Evolutionary conservation across 2,113 vertebrate species (phyloP).

Genomic region (Pogona vitticeps): DNA sequence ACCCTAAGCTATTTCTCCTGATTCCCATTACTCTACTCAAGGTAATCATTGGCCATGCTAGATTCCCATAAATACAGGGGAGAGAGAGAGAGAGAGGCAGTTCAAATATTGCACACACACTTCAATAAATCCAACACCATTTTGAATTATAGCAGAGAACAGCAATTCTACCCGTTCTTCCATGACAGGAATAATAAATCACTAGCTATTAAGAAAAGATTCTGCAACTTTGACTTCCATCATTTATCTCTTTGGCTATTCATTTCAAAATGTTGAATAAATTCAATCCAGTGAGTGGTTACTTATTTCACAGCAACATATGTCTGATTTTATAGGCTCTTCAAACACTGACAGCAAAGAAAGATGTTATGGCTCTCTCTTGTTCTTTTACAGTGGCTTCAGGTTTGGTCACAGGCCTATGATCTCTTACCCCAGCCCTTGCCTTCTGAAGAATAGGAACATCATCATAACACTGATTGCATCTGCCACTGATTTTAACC

Average conservation of each 20-base stretch:
- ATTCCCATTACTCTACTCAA: background rate
- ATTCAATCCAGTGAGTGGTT: background rate
- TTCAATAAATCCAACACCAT: background rate
- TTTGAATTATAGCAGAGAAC: conserved; percentile 5
- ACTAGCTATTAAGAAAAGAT: background rate
- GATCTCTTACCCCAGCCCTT: background rate
- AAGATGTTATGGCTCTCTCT: background rate
- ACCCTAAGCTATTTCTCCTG: background rate
- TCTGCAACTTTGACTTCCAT: conserved; percentile 27
- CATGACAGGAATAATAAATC: conserved; percentile 30
- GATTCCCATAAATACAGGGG: background rate
- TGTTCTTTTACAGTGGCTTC: background rate
- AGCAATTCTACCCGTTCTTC: background rate
- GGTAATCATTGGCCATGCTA: background rate
- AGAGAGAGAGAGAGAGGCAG: accelerated
- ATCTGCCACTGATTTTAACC: background rate
- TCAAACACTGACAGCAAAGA: background rate
- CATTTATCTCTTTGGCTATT: conserved; percentile 17
- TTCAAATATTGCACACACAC: background rate
- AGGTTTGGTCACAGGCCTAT: background rate
- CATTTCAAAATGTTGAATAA: conserved; percentile 11
- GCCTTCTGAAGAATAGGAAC: background rate
- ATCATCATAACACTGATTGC: background rate
- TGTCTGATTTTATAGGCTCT: conserved; percentile 17
- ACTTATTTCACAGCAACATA: conserved; percentile 10